Conservation (phyloP, 2,888 invertebrate genomes). For the Patella ulyssiponensis region DNA sequence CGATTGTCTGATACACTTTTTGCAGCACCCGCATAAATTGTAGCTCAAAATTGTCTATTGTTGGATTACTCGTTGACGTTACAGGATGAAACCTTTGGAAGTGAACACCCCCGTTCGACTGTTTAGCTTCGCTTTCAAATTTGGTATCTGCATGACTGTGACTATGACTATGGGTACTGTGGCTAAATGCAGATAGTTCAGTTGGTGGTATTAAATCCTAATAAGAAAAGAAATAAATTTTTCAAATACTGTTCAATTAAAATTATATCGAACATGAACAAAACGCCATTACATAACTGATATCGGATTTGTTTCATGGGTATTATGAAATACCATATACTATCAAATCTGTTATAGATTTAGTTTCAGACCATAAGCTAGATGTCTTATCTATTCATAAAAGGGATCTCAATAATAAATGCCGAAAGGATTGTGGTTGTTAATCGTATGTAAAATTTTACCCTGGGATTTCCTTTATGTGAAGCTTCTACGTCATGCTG, state of each 20-base stretch:
- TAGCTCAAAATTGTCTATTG: slow-evolving; percentile 75
- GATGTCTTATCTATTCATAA: no score
- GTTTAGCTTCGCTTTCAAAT: slow-evolving; percentile 28
- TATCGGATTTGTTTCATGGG: no score
- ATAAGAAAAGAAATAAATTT: slow-evolving; percentile 18
- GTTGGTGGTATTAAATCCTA: slow-evolving; percentile 49
- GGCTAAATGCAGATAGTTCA: slow-evolving; percentile 39
- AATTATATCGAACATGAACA: no score
- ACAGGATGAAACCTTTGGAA: slow-evolving; percentile 32
- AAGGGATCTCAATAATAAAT: no score
- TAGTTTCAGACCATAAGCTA: no score
- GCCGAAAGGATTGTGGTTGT: neutral
- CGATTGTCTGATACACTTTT: slow-evolving; percentile 82
- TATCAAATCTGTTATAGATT: no score
- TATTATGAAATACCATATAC: no score
- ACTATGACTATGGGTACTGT: slow-evolving; percentile 35
- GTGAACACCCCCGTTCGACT: slow-evolving; percentile 48
- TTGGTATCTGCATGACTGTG: slow-evolving; percentile 16
- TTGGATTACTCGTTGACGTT: slow-evolving; percentile 24
- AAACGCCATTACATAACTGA: no score
- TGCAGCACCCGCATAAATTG: slow-evolving; percentile 80
- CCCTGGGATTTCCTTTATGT: neutral
- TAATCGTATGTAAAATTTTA: neutral
- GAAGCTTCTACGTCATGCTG: slow-evolving; percentile 32
- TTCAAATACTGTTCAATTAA: neutral